These are phyloP conservation scores for Lophochroa leadbeateri DNA, from an alignment of 2,113 vertebrate species.

Conservation along the genomic window DNA sequence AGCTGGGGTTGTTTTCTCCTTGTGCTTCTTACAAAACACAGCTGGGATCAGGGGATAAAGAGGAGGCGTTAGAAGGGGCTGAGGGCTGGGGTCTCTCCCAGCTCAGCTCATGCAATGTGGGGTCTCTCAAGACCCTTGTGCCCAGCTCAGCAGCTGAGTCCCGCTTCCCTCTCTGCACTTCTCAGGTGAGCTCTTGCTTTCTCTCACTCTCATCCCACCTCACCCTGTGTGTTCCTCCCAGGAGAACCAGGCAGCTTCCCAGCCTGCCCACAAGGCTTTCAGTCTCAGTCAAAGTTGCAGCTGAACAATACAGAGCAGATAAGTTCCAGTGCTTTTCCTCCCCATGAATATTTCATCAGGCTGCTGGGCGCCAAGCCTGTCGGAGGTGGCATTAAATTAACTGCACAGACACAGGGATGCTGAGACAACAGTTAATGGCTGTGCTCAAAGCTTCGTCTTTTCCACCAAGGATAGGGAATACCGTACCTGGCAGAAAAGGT, in stretches of 20 bases:
- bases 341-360: slow-evolving; percentile 12
- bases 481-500: not conserved
- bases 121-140: not conserved
- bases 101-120: rapidly evolving
- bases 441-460: not conserved
- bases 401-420: not conserved
- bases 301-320: not conserved
- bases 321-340: not conserved
- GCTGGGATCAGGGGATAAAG: not conserved
- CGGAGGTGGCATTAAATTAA: not conserved
- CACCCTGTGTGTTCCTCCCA: not conserved
- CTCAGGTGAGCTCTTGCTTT: not conserved
- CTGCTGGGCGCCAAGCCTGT: not conserved
- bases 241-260: not conserved
- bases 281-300: not conserved
- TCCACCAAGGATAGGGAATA: not conserved
- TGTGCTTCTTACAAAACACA: not conserved
- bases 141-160: not conserved
- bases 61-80: not conserved
- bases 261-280: not conserved
- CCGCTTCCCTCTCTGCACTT: not conserved
- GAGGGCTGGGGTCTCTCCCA: not conserved
- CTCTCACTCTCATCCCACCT: not conserved
- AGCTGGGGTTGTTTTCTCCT: not conserved
- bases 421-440: not conserved